A percentile compares a stretch with the other conserved stretches of the same genome.
phyloP scores from a whole-genome alignment of 2,113 vertebrate genomes.

The Daubentonia madagascariensis region DNA sequence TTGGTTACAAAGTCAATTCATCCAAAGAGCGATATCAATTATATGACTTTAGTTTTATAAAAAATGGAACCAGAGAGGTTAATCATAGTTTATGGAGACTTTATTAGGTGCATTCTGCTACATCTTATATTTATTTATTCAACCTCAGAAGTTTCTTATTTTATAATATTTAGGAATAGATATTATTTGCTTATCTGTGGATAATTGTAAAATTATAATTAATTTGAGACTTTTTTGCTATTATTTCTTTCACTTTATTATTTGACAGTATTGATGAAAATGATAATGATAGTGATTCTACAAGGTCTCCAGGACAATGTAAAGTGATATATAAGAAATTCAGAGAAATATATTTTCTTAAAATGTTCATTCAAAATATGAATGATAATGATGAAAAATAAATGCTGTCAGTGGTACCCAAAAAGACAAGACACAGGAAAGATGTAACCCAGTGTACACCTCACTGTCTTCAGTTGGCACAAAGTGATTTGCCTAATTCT shows the following conservation, averaged over 20 bases:
- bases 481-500: background rate
- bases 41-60: background rate
- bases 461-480: background rate
- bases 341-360: background rate
- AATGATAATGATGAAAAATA: slow-evolving; percentile 2
- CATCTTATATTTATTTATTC: background rate
- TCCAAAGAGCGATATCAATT: background rate
- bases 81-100: background rate
- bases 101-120: background rate
- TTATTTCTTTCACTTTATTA: background rate
- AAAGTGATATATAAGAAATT: background rate
- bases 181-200: background rate
- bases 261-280: background rate
- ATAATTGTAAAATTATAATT: background rate
- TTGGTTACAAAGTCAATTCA: background rate
- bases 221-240: background rate
- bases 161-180: background rate
- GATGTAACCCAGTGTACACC: background rate
- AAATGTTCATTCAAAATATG: background rate
- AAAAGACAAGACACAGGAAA: background rate
- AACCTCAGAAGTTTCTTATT: background rate
- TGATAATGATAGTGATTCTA: background rate
- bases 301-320: background rate
- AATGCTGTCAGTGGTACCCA: background rate
- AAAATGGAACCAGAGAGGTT: background rate